Base-by-base conservation (phyloP, 1,140 invertebrate genomes). In the Sycobia sp. region DNA sequence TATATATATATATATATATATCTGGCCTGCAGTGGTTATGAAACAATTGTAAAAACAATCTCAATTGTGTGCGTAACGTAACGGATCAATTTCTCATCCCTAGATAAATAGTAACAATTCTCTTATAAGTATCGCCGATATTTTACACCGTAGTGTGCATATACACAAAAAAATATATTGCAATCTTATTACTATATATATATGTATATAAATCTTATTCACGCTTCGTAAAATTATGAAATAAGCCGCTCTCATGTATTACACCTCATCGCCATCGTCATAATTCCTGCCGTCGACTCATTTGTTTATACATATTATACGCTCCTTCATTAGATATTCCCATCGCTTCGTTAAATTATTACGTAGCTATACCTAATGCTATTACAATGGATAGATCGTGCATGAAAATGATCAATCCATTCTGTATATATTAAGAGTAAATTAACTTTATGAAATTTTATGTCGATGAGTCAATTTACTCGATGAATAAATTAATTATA, bases 301-400 rank as follows among this genome's bases (percentile, higher is more conserved):
- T 62, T 62, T 51, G 55, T 62, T 62, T 53, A n/a, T n/a, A n/a
- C n/a, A n/a, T n/a, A n/a, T 29, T 36, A 44, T 38, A 7, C 44
- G 34, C 44, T 55, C 60, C 46, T 50, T 55, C 27, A 55, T 25
- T 62, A 32, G 51, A 62, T 20, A 41, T n/a, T 56, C 14, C 23
- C 44, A 56, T 62, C 16, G 44, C 34, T 55, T 62, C 51, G 43
- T 49, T 29, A 41, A 47, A 55, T 32, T 44, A 41, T 46, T 46
- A 54, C 32, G 16, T 62, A 62, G 51, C 32, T 62, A 14, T 46
- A 49, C 47, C 53, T 39, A n/a, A n/a, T n/a, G n/a, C 36, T 16
- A 55, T 41, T 53, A 56, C 5, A 62, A 54, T 55, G 25, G 23
- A 13, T 20, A 25, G 4, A 62, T 62, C 51, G 61, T 62, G 61